Conservation (phyloP, 2,888 invertebrate species). For the Marronus borbonicus region DNA sequence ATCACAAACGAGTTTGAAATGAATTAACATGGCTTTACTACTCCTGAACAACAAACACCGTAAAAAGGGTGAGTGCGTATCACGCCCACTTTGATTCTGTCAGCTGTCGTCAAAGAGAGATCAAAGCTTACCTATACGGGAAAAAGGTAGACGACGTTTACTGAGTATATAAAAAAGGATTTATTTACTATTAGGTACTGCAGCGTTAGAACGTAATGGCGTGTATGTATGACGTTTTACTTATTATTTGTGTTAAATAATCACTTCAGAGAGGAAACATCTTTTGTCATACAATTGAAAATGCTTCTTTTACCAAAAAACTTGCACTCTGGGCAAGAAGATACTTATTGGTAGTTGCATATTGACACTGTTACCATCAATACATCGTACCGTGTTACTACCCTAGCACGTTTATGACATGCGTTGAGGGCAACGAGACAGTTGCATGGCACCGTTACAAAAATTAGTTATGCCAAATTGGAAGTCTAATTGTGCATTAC, state of each 20-base stretch:
- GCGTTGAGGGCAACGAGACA: neutral
- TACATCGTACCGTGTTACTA: too few species aligned
- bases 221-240: too few species aligned
- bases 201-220: too few species aligned
- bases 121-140: neutral
- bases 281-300: too few species aligned
- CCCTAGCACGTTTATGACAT: neutral
- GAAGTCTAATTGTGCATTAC: constrained; percentile 24
- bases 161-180: neutral
- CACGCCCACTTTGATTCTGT: constrained; percentile 38
- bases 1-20: constrained; percentile 31
- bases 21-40: constrained; percentile 13
- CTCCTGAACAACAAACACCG: constrained; percentile 21
- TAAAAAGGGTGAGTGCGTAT: constrained; percentile 27
- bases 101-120: constrained; percentile 30
- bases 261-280: too few species aligned
- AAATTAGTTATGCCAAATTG: constrained; percentile 40
- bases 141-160: neutral
- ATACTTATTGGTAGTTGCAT: too few species aligned
- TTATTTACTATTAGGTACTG: too few species aligned
- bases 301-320: too few species aligned
- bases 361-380: too few species aligned
- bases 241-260: too few species aligned
- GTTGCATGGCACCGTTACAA: constrained; percentile 27
- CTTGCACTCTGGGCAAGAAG: too few species aligned